phyloP scores from a whole-genome alignment of 1,140 invertebrate species.

The Leptinotarsa texana region DNA sequence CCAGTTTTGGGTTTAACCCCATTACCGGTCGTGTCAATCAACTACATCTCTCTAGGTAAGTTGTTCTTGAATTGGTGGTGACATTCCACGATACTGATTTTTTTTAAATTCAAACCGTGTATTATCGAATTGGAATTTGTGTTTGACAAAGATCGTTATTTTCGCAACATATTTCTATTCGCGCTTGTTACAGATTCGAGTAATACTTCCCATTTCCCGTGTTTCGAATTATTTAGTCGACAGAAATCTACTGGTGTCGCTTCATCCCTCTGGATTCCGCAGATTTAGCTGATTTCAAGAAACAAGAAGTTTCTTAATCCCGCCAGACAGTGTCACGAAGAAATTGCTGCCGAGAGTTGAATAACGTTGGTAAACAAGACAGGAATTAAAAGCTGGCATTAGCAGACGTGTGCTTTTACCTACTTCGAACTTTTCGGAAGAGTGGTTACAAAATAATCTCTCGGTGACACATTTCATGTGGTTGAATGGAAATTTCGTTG shows the following conservation, averaged over 20 bases:
- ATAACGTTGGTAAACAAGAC: background rate
- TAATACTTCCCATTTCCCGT: background rate
- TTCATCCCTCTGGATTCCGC: background rate
- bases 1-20: no score
- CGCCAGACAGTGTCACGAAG: background rate
- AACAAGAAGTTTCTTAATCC: background rate
- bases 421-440: no score
- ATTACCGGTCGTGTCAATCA: no score
- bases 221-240: background rate
- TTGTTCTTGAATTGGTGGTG: no score
- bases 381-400: background rate
- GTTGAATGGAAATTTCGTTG: no score
- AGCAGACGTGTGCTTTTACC: background rate
- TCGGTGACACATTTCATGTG: no score
- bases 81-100: no score
- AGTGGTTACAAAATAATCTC: no score
- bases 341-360: background rate
- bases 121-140: background rate
- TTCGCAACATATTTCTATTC: background rate
- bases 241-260: background rate
- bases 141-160: no score
- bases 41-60: no score
- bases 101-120: background rate
- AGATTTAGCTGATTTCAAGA: conserved; percentile 3
- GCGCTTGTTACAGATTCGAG: background rate